A percentile compares a stretch with the other conserved stretches of the same genome.
phyloP scores from a whole-genome alignment of 1,140 invertebrate species.

The Protaetia brevitarsis region DNA sequence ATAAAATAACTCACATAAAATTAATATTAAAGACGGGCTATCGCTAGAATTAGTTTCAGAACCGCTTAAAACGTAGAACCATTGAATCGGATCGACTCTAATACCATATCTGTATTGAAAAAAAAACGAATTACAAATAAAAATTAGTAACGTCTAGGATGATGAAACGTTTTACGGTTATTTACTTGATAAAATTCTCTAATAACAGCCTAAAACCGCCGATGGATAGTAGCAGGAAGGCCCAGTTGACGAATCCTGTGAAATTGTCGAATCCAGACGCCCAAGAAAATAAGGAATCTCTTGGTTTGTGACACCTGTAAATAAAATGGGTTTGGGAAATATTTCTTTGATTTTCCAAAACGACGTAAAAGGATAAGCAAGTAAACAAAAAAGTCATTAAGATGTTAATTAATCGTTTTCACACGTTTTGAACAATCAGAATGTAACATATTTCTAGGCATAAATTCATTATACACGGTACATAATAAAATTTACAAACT shows the following conservation, averaged over 20 bases:
- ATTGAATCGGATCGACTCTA: conserved; percentile 89
- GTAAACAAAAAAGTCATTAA: too few relatives aligned
- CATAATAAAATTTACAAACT: background rate
- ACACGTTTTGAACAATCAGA: too few relatives aligned
- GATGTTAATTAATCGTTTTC: too few relatives aligned
- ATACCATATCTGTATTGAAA: conserved; percentile 79
- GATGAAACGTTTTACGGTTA: conserved; percentile 40
- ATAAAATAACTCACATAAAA: conserved; percentile 68
- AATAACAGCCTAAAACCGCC: conserved; percentile 89
- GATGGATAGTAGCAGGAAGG: conserved; percentile 86
- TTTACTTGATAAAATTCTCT: conserved; percentile 97
- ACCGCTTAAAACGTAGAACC: conserved; percentile 77
- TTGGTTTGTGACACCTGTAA: conserved; percentile 82
- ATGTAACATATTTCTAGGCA: too few relatives aligned
- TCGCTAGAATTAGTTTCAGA: conserved; percentile 68
- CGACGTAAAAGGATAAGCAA: too few relatives aligned
- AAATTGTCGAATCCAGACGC: conserved; percentile 94
- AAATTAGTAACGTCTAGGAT: background rate
- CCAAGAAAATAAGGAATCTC: conserved; percentile 94
- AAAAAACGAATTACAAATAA: conserved; percentile 30
- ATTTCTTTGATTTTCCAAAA: too few relatives aligned
- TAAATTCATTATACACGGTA: too few relatives aligned
- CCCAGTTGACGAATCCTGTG: conserved; percentile 93
- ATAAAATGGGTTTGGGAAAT: background rate
- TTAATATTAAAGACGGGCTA: conserved; percentile 73